Percentiles rank a stretch among this genome's conserved stretches.
These are phyloP conservation scores for Choristoneura rosaceana DNA, from an alignment of 2,888 invertebrate genomes.

Conservation along the genomic window DNA sequence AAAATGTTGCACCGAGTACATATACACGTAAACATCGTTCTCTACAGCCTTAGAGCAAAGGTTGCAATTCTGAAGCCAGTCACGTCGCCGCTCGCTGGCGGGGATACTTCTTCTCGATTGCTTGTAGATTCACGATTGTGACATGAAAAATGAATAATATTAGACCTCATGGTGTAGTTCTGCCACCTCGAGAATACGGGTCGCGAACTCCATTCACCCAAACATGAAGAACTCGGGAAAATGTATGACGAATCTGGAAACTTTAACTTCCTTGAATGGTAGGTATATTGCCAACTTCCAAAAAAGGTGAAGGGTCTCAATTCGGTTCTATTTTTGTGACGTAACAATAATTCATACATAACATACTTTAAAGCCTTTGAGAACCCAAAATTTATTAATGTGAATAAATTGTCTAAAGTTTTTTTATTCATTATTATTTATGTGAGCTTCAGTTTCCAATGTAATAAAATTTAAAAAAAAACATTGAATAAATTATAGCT, in stretches of 20 bases:
- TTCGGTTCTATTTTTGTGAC: no score
- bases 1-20: neutral
- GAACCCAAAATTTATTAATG: no score
- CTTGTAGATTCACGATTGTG: conserved; percentile 65
- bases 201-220: neutral
- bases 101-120: conserved; percentile 71
- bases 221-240: neutral
- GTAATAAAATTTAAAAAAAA: no score
- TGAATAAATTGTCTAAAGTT: no score
- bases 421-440: no score
- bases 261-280: no score
- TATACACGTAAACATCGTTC: conserved; percentile 26
- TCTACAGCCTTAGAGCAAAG: conserved; percentile 15
- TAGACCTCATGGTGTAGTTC: conserved; percentile 7
- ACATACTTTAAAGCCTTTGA: no score
- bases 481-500: no score
- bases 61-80: conserved; percentile 51
- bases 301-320: no score
- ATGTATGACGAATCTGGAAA: neutral
- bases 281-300: no score
- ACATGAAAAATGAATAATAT: conserved; percentile 45
- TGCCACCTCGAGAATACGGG: neutral
- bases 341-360: no score
- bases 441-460: no score
- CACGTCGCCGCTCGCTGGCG: conserved; percentile 67